Base-by-base conservation (phyloP, 2,113 vertebrate species). In the Sander vitreus region DNA sequence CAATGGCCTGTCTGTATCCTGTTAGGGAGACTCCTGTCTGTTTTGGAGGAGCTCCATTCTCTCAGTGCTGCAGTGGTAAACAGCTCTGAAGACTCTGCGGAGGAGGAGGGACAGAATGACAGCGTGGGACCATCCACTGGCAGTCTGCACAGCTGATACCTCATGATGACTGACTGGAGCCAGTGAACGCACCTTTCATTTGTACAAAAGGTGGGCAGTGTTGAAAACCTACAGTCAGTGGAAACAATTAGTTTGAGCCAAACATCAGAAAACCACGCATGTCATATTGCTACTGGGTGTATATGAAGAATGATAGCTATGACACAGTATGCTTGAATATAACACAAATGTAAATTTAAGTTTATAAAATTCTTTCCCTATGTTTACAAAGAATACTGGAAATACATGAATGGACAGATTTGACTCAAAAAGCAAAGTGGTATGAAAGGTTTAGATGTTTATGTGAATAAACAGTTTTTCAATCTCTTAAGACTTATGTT, bases 41-140 rank as follows among this genome's bases (percentile, higher is more conserved):
- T 96, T 77, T 84, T 96, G 87, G 91, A 91, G 64, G 93, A 93
- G 79, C 93, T 96, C 62, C 94, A 90, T 27, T 75, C 84, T 65
- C 92, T 96, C 78, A 94, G 94, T 60, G 91, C 93, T n/a, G 90
- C 87, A 13, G 92, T 95, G 82, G 85, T 94, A 60, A 89, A 93
- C 89, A 93, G 94, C 83, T 94, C 94, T 25, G 95, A 95, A 43
- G 93, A 94, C 64, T 93, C 91, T 27, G 89, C 77, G 19, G 95
- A 95, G 69, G 93, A 94, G 53, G 89, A 89, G 59, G 66, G 76
- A 85, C 30, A 84, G 78, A 54, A 1, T 25, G 85, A 91, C 73
- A 76, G 80, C 58, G 55, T 73, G 72, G 83, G 60, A 71, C 55
- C 65, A 10, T 69, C 77, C 23, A 65, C 73, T 11, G 77, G 54